Base-by-base conservation (phyloP, 1,140 invertebrate species). In the Mizuhopecten yessoensis region DNA sequence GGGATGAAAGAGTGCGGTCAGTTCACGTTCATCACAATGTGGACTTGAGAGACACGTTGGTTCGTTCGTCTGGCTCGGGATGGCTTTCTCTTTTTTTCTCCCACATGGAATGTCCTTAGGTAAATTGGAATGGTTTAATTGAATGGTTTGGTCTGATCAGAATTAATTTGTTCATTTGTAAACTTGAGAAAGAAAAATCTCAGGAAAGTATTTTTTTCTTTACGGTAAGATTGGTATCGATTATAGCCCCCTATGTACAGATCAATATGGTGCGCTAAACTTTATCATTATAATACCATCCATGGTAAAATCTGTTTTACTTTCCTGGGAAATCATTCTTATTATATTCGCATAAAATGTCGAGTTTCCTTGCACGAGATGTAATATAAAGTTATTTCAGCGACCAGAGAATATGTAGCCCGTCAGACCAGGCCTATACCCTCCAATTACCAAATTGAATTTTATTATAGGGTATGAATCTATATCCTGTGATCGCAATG, bases 311-410 rank as follows among this genome's bases (percentile, higher is more conserved):
- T 75, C 57, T n/a, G 57, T 75, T 75, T 75, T 75, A 75, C 57
- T 75, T 75, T 75, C n/a, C 1, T 75, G 23, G 57, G 57, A 75
- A 75, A 75, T 75, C 57, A 75, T 75, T 75, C 57, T 75, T 75
- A 75, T 75, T 75, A 75, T 75, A 75, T 75, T 75, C 57, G n/a
- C 57, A 75, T 75, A 75, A 75, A 75, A 75, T n/a, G 57, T 75
- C 57, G 57, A 75, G 57, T 2, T 75, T 75, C n/a, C 57, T 11
- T 75, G 57, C 57, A 75, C 57, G 57, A 75, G 57, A 75, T n/a
- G 57, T 75, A 75, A 75, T 29, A 75, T 29, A n/a, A 75, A 75
- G 23, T 75, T 75, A 75, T 75, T 75, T 75, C 57, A 75, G 57
- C 57, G 57, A 75, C 9, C n/a, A 75, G 57, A 29, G 57, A 75